A percentile compares a stretch with the other conserved stretches of the same genome.
phyloP scores from a whole-genome alignment of 2,113 vertebrate genomes.

The Tetraodon nigroviridis region DNA sequence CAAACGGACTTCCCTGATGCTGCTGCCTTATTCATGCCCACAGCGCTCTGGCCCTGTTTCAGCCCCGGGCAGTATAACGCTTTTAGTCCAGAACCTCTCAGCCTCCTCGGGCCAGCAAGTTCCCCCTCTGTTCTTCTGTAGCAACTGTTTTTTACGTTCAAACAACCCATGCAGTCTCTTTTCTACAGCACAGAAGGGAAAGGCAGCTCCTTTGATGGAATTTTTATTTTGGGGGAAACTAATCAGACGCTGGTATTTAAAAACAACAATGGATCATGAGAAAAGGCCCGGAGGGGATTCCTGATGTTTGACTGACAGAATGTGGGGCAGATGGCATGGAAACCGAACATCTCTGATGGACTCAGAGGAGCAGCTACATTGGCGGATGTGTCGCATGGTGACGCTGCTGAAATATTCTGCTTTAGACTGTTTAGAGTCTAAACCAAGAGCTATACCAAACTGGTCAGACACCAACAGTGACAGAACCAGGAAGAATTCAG shows the following conservation, averaged over 20 bases:
- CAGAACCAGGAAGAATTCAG: too few species aligned
- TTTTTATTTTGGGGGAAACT: constrained; percentile 57
- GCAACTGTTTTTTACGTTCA: constrained; percentile 51
- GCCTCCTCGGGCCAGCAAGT: constrained; percentile 54
- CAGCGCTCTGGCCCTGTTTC: constrained; percentile 59
- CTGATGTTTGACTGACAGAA: constrained; percentile 59
- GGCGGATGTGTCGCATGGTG: background rate
- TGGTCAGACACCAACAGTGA: too few species aligned
- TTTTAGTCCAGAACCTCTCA: constrained; percentile 59
- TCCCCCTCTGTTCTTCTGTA: constrained; percentile 52
- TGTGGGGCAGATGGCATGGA: constrained; percentile 45
- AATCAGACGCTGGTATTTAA: constrained; percentile 62
- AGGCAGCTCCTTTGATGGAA: constrained; percentile 18
- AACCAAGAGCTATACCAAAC: too few species aligned
- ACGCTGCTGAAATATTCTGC: too few species aligned
- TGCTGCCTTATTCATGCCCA: constrained; percentile 70
- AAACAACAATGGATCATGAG: constrained; percentile 62
- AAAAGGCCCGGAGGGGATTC: constrained; percentile 47
- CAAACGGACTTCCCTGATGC: constrained; percentile 60
- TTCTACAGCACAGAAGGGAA: background rate
- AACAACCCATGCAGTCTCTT: constrained; percentile 1
- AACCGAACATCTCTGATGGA: constrained; percentile 46
- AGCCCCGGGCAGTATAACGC: constrained; percentile 52
- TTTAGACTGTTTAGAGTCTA: too few species aligned
- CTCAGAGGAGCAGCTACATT: constrained; percentile 2